These are phyloP conservation scores for Oryzias javanicus DNA, from an alignment of 2,113 vertebrate genomes.

Conservation along the genomic window DNA sequence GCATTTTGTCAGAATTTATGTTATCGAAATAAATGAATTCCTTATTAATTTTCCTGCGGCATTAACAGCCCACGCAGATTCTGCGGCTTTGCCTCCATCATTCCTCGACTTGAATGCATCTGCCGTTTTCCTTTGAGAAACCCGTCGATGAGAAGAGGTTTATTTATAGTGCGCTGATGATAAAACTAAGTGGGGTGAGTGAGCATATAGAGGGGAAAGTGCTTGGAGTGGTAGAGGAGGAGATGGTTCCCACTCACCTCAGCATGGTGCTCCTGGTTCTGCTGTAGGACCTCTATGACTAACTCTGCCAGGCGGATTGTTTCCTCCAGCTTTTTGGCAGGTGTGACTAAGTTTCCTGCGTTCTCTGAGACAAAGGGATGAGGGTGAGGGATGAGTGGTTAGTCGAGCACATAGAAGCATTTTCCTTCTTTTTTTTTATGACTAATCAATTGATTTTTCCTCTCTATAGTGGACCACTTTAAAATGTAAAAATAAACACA, in stretches of 20 bases:
- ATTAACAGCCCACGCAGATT: conserved; percentile 45
- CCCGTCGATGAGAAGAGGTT: conserved; percentile 61
- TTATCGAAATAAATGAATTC: no score
- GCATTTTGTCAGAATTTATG: background rate
- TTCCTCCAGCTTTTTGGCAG: conserved; percentile 99
- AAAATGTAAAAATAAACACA: conserved; percentile 46
- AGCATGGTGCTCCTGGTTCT: conserved; percentile 98
- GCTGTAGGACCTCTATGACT: conserved; percentile 99
- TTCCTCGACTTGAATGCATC: conserved; percentile 43
- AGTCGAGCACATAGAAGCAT: conserved; percentile 69
- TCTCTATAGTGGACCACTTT: conserved; percentile 37
- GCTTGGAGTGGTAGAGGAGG: conserved; percentile 52
- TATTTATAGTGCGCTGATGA: conserved; percentile 59
- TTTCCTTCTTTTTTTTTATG: conserved; percentile 45
- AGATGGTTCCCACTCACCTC: conserved; percentile 88
- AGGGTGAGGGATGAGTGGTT: conserved; percentile 78
- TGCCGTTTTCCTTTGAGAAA: conserved; percentile 18
- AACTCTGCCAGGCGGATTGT: conserved; percentile 97
- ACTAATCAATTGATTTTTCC: conserved; percentile 43
- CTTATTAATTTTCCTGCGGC: conserved; percentile 11
- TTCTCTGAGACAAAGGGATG: conserved; percentile 98
- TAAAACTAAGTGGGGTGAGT: conserved; percentile 62
- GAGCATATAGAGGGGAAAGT: conserved; percentile 45
- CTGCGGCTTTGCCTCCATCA: conserved; percentile 21
- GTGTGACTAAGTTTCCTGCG: conserved; percentile 98